Conservation (phyloP, 2,888 invertebrate species). For the Papilio demoleus region DNA sequence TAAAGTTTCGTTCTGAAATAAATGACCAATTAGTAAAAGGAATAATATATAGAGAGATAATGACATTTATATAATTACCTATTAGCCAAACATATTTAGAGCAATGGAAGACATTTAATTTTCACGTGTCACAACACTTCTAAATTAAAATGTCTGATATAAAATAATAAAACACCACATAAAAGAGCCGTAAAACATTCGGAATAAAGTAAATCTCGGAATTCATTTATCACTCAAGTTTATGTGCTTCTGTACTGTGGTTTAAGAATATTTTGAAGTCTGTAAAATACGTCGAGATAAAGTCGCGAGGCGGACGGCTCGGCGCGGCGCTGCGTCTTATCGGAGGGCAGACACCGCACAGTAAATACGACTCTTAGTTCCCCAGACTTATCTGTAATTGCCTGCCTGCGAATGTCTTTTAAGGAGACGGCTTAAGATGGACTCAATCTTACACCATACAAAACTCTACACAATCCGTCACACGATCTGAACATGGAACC, state of each 20-base stretch:
- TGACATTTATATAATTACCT: no score
- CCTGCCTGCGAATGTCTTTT: slow-evolving; percentile 81
- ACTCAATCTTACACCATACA: slow-evolving; percentile 79
- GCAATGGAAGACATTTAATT: background rate
- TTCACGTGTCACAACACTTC: background rate
- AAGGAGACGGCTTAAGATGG: slow-evolving; percentile 73
- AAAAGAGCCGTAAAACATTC: slow-evolving; percentile 4
- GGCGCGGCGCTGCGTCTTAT: slow-evolving; percentile 54
- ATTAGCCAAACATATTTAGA: background rate
- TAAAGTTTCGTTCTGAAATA: slow-evolving; percentile 92
- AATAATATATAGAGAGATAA: background rate
- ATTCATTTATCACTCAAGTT: slow-evolving; percentile 20
- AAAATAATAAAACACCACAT: background rate
- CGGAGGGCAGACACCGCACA: slow-evolving; percentile 66
- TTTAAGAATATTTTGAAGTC: slow-evolving; percentile 33
- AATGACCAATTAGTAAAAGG: background rate
- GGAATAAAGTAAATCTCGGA: background rate
- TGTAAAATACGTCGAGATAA: slow-evolving; percentile 34
- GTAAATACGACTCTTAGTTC: slow-evolving; percentile 78
- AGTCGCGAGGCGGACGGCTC: slow-evolving; percentile 43
- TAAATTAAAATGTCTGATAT: background rate
- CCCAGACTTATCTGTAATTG: slow-evolving; percentile 82
- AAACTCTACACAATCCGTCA: slow-evolving; percentile 60
- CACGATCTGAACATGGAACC: slow-evolving; percentile 65
- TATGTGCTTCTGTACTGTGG: slow-evolving; percentile 13